Conservation (phyloP, 2,113 vertebrate genomes). For the Rattus rattus region DNA sequence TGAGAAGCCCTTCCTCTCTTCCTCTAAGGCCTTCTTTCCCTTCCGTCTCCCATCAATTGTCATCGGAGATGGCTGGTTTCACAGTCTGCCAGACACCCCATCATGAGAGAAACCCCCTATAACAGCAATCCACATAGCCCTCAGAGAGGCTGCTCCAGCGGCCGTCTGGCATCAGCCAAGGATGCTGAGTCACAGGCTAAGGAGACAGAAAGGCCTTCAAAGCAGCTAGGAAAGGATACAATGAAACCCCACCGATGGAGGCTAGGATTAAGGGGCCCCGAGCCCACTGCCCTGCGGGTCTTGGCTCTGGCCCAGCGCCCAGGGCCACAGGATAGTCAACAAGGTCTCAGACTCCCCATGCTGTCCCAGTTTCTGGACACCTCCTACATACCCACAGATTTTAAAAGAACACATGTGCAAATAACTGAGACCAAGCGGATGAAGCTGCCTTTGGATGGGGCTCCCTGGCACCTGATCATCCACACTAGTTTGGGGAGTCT, state of each 20-base stretch:
- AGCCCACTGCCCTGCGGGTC: not conserved
- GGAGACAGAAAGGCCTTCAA: not conserved
- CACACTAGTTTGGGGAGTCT: not conserved
- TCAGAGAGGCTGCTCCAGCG: not conserved
- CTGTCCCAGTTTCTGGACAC: not conserved
- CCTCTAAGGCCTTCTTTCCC: not conserved
- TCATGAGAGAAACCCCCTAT: not conserved
- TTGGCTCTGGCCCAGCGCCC: fast-evolving
- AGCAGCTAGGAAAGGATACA: too few relatives aligned
- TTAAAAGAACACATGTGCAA: not conserved
- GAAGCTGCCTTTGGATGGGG: not conserved
- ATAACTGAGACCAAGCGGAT: not conserved
- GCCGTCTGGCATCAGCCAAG: not conserved
- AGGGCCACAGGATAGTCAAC: not conserved
- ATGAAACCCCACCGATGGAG: not conserved
- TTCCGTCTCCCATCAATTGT: too few relatives aligned
- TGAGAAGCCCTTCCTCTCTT: not conserved
- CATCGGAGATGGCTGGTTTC: not conserved
- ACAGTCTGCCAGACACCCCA: not conserved
- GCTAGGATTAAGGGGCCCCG: not conserved
- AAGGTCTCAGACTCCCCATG: not conserved
- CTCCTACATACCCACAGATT: not conserved
- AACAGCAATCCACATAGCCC: not conserved
- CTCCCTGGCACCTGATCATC: not conserved
- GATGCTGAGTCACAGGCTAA: not conserved